Conservation (phyloP, 2,113 vertebrate species). For the Morone chrysops region DNA sequence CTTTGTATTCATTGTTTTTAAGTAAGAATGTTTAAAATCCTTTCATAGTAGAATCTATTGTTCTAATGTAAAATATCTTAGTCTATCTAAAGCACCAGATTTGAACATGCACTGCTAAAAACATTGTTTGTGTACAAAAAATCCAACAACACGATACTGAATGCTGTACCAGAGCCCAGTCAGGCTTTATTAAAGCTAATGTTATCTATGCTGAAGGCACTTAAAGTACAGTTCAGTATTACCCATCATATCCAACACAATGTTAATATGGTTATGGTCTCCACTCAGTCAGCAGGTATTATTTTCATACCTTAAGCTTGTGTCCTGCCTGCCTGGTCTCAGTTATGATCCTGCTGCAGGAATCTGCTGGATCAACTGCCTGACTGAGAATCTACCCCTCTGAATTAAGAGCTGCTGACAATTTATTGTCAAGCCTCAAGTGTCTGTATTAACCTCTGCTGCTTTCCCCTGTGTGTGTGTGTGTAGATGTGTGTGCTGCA, state of each 20-base stretch:
- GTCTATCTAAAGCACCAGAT: background rate
- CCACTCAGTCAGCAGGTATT: slow-evolving; percentile 67
- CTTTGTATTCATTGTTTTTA: background rate
- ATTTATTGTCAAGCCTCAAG: slow-evolving; percentile 78
- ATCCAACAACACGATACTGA: background rate
- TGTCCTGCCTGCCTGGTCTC: slow-evolving; percentile 36
- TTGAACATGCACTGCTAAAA: background rate
- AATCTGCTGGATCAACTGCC: slow-evolving; percentile 62
- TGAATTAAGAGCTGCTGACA: slow-evolving; percentile 85
- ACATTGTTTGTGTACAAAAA: slow-evolving; percentile 6
- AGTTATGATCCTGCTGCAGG: slow-evolving; percentile 62
- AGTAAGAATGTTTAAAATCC: background rate
- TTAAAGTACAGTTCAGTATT: slow-evolving; percentile 30
- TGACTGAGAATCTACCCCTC: slow-evolving; percentile 42
- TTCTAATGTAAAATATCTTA: background rate
- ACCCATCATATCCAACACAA: slow-evolving; percentile 22
- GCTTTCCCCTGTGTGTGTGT: slow-evolving; percentile 3
- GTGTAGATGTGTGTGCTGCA: slow-evolving; percentile 20
- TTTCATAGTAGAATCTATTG: background rate
- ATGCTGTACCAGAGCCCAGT: background rate
- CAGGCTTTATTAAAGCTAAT: slow-evolving; percentile 36
- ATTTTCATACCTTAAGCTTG: slow-evolving; percentile 60
- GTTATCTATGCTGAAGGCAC: slow-evolving; percentile 26
- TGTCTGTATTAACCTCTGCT: slow-evolving; percentile 72
- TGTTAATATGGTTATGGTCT: slow-evolving; percentile 41